phyloP scores from a whole-genome alignment of 2,113 vertebrate species.

The Nettapus auritus region DNA sequence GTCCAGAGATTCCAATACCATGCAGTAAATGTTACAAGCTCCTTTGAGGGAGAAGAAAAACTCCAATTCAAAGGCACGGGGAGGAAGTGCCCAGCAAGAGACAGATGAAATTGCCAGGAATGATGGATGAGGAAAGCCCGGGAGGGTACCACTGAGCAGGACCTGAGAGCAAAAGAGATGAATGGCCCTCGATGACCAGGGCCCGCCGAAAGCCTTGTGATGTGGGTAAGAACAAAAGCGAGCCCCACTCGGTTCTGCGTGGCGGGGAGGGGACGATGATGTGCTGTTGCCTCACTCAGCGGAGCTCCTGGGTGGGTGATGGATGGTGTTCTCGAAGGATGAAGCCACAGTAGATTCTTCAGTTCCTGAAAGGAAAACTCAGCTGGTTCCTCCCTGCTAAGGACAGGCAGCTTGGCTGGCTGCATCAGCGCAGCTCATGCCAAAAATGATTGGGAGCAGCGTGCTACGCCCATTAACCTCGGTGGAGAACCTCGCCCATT shows the following conservation, averaged over 20 bases:
- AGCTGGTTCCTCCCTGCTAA: background rate
- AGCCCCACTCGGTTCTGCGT: fast-evolving
- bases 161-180: constrained; percentile 20
- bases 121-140: constrained; percentile 53
- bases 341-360: background rate
- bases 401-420: background rate
- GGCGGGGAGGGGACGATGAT: background rate
- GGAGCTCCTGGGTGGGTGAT: background rate
- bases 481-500: fast-evolving
- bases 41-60: background rate
- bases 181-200: background rate
- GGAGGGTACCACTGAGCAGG: background rate
- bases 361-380: background rate
- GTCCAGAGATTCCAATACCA: constrained; percentile 31
- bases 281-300: background rate
- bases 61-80: background rate
- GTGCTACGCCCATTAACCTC: fast-evolving
- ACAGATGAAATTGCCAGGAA: constrained; percentile 2
- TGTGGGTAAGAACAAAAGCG: constrained; percentile 36
- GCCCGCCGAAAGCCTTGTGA: background rate
- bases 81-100: constrained; percentile 44
- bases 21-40: constrained; percentile 42
- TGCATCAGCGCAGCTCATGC: fast-evolving
- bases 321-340: background rate
- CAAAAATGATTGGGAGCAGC: background rate